Evolutionary conservation across 2,113 vertebrate species (phyloP).

Genomic region (Salvelinus alpinus): DNA sequence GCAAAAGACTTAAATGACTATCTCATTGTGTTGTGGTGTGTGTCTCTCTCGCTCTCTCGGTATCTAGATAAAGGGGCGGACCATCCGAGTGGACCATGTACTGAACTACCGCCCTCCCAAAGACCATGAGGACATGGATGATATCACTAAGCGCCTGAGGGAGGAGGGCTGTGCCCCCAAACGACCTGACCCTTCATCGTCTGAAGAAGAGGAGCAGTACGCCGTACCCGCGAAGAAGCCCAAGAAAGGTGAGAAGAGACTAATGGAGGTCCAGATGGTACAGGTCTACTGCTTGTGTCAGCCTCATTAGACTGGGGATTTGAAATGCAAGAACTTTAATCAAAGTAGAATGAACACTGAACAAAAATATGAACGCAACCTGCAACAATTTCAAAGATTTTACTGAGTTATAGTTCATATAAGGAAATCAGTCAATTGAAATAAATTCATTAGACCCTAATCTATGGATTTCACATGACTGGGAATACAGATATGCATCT

Average conservation of each 20-base stretch:
- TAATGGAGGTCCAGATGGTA: no score
- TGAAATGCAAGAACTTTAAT: not conserved
- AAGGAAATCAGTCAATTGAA: no score
- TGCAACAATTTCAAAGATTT: no score
- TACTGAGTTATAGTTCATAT: no score
- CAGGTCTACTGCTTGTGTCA: not conserved
- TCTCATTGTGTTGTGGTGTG: not conserved
- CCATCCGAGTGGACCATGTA: constrained; percentile 93
- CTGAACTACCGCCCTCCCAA: constrained; percentile 89
- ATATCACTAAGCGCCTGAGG: constrained; percentile 79
- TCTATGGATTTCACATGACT: no score
- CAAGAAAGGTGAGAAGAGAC: constrained; percentile 79
- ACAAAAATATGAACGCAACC: no score
- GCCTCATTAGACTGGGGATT: not conserved
- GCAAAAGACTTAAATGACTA: no score
- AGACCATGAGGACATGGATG: constrained; percentile 85
- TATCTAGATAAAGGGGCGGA: constrained; percentile 89
- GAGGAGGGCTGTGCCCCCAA: constrained; percentile 84
- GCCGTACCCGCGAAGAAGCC: constrained; percentile 67
- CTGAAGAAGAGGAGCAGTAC: constrained; percentile 54
- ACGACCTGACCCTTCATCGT: constrained; percentile 46
- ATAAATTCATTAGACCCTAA: no score
- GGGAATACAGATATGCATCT: no score
- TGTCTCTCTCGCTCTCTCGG: not conserved
- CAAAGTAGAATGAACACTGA: not conserved